Evolutionary conservation across 2,113 vertebrate species (phyloP).

Genomic region (Tautogolabrus adspersus): DNA sequence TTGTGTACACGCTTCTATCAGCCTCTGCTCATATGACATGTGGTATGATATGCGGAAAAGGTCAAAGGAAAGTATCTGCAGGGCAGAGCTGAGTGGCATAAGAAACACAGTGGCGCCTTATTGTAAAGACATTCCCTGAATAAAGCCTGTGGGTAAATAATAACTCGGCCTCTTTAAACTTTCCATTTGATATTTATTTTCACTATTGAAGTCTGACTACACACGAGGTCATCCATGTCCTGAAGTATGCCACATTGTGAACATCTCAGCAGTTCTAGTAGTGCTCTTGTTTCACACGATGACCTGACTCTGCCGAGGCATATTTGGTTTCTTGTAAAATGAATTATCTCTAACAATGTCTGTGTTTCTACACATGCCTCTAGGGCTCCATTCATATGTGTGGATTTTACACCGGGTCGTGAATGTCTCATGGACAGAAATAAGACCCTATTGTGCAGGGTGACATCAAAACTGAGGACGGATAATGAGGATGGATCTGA

Average conservation of each 20-base stretch:
- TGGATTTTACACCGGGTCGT: constrained; percentile 32
- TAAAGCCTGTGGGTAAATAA: constrained; percentile 17
- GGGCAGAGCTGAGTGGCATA: constrained; percentile 33
- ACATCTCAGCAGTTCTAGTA: constrained; percentile 10
- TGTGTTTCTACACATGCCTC: constrained; percentile 42
- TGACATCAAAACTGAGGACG: constrained; percentile 3
- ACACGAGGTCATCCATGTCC: constrained; percentile 39
- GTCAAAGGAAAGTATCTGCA: constrained; percentile 39
- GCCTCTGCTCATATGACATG: neutral
- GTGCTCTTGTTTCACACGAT: constrained; percentile 43
- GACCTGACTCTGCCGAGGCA: constrained; percentile 12
- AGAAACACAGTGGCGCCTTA: constrained; percentile 43
- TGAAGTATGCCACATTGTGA: constrained; percentile 24
- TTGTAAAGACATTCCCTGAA: constrained; percentile 27
- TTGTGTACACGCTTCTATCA: constrained; percentile 17
- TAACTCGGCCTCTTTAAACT: neutral
- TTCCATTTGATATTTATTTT: constrained; percentile 39
- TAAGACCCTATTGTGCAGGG: constrained; percentile 43
- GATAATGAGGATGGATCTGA: constrained; percentile 3
- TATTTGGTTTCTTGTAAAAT: constrained; percentile 60
- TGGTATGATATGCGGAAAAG: constrained; percentile 9
- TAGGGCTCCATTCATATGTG: constrained; percentile 49
- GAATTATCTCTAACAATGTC: constrained; percentile 42
- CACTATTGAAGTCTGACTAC: neutral
- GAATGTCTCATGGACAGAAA: constrained; percentile 36